Base-by-base conservation (phyloP, 2,888 invertebrate species). In the Epinotia demarniana region DNA sequence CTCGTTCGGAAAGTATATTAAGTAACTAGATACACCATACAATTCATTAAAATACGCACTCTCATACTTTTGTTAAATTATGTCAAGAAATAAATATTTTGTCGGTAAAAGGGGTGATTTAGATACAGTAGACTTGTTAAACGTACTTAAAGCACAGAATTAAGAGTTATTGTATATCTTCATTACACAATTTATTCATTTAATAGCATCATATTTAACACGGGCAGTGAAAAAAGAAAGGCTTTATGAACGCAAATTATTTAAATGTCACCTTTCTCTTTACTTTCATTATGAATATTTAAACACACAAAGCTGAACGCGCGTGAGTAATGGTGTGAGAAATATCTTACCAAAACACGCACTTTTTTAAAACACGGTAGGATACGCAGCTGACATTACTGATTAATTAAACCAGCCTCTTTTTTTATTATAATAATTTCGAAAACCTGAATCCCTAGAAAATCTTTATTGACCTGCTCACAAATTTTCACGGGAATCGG, bases 261-360 rank as follows among this genome's bases (percentile, higher is more conserved):
- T 87, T 83, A 86, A 87, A 90, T 85, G 83, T 85, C 83, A 85
- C 84, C 91, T 91, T 91, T 92, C 91, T 84, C 90, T 64, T 77
- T 83, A 87, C 90, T 89, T 89, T 90, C 89, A 63, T 88, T 87
- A 84, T 81, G 85, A 86, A 87, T 86, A 85, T 84, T 86, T 78
- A 83, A 83, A 84, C 81, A 82, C 79, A 80, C 83, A 83, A 81
- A 84, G 84, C 88, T 88, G 87, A 88, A 86, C 82, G 84, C 83
- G 68, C 12, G 23, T 58, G 43, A 66, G 23, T 23, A 84, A 77
- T 39, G 61, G 43, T n/a, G 61, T 67, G 23, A 62, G 23, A 49
- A 49, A 18, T 19, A 27, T 58, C 23, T 3, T 66, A n/a, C 27
- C n/a, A 66, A 53, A 49, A 33, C 27, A 49, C 16, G 23, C 46